phyloP scores from a whole-genome alignment of 2,888 invertebrate genomes.

The Thysanoteuthis rhombus region DNA sequence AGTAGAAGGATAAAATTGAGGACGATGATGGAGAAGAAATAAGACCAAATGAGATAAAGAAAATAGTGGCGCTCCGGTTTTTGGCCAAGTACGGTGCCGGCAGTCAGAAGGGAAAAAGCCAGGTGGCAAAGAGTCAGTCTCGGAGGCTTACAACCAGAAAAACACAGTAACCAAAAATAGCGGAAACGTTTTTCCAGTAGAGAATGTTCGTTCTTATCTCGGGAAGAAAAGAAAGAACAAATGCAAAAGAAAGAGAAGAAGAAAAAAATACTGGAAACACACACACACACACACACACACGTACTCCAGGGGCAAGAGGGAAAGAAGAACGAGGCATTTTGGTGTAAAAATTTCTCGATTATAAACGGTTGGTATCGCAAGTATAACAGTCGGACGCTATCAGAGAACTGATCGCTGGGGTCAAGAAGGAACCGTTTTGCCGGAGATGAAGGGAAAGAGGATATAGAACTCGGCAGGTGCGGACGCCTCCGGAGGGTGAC shows the following conservation, averaged over 20 bases:
- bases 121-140: neutral
- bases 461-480: neutral
- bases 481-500: neutral
- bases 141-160: neutral
- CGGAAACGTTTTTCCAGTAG: neutral
- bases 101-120: neutral
- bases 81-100: neutral
- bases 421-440: neutral
- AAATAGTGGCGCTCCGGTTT: neutral
- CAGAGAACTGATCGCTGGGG: neutral
- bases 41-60: neutral
- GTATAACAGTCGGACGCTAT: neutral
- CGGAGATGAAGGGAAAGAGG: neutral
- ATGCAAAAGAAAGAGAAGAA: neutral
- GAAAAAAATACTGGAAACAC: neutral
- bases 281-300: neutral
- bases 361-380: neutral
- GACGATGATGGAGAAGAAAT: neutral
- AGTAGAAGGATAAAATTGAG: neutral
- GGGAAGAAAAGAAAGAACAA: neutral
- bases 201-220: neutral
- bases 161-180: neutral
- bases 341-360: neutral
- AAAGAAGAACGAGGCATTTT: neutral
- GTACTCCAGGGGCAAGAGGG: too few species aligned